phyloP scores from a whole-genome alignment of 2,888 invertebrate species.

The Carpatolechia fugitivella region DNA sequence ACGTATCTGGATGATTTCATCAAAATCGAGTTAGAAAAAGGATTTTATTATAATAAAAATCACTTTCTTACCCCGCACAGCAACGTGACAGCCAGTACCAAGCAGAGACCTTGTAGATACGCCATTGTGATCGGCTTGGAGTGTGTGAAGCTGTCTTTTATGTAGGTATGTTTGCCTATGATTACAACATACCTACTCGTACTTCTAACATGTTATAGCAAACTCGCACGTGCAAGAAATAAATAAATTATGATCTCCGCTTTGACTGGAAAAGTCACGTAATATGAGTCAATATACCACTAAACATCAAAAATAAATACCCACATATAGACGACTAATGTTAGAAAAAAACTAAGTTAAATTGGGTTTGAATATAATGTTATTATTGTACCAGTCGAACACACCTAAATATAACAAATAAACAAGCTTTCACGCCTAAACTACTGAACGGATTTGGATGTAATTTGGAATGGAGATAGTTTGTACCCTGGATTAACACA shows the following conservation, averaged over 20 bases:
- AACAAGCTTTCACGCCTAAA: no score
- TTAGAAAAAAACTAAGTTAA: no score
- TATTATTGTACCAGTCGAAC: no score
- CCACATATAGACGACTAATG: no score
- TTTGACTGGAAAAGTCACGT: background rate
- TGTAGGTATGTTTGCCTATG: background rate
- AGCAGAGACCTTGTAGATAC: slow-evolving; percentile 13
- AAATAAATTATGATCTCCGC: background rate
- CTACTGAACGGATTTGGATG: no score
- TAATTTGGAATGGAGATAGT: no score
- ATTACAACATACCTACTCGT: background rate
- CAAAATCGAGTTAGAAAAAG: no score
- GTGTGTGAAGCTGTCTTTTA: background rate
- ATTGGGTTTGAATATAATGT: no score
- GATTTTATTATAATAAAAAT: no score
- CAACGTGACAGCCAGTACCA: slow-evolving; percentile 26
- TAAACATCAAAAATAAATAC: background rate
- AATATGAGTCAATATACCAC: slow-evolving; percentile 5
- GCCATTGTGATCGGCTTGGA: slow-evolving; percentile 13
- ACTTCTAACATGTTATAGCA: background rate
- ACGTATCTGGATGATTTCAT: no score
- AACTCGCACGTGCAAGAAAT: background rate
- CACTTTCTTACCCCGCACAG: slow-evolving; percentile 37
- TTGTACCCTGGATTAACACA: no score
- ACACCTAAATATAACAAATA: no score